A percentile compares a stretch with the other conserved stretches of the same genome.
Evolutionary conservation across 2,113 vertebrate species (phyloP).

Genomic region (Sula dactylatra): DNA sequence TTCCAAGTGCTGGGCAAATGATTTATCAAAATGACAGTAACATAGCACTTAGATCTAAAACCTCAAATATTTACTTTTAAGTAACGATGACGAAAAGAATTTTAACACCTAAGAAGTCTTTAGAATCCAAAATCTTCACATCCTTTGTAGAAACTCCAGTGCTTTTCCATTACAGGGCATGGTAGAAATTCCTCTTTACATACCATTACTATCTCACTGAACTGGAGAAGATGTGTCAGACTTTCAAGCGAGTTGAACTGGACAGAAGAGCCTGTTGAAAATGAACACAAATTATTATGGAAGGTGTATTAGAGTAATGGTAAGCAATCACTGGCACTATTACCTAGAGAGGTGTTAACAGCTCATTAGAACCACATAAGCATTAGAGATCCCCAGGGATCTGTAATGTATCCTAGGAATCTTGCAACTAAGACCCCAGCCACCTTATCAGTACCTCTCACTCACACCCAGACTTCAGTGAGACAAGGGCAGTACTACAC

Average conservation of each 20-base stretch:
- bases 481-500: not conserved
- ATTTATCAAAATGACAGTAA: not conserved
- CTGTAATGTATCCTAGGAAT: not conserved
- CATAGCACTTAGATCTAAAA: not conserved
- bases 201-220: conserved; percentile 72
- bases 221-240: conserved; percentile 63
- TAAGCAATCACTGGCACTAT: not conserved
- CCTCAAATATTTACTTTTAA: not conserved
- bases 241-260: conserved; percentile 9
- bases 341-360: not conserved
- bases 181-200: conserved; percentile 82
- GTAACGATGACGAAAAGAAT: not conserved
- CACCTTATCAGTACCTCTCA: not conserved
- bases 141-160: conserved; percentile 77
- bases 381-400: not conserved
- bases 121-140: conserved; percentile 61
- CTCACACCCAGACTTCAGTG: not conserved
- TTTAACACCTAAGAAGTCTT: not conserved
- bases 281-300: conserved; percentile 7
- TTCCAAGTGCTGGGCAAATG: not conserved
- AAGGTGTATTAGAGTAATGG: not conserved
- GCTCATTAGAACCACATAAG: not conserved
- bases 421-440: rapidly evolving
- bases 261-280: conserved; percentile 66
- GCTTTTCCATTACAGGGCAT: conserved; percentile 73